phyloP scores from a whole-genome alignment of 2,888 invertebrate genomes.

The Trisateles emortualis region DNA sequence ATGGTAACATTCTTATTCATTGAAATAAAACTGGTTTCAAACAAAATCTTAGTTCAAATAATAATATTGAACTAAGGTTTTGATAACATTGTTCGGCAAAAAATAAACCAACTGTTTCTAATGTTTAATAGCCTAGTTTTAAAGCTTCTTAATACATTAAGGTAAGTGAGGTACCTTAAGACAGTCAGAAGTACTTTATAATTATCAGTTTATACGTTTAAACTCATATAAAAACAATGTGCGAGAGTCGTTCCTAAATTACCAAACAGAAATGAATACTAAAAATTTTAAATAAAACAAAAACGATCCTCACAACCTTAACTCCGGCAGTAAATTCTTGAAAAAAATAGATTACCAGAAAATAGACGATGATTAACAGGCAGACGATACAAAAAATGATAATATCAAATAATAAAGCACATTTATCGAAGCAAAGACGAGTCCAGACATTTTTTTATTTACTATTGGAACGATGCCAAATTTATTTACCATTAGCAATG shows the following conservation, averaged over 20 bases:
- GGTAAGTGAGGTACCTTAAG: too few species aligned
- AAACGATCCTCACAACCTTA: background rate
- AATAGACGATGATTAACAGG: background rate
- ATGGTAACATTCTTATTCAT: background rate
- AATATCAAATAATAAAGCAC: slow-evolving; percentile 9
- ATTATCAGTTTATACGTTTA: too few species aligned
- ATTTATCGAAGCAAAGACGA: slow-evolving; percentile 12
- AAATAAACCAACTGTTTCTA: too few species aligned
- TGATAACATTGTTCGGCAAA: too few species aligned
- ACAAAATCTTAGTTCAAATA: too few species aligned
- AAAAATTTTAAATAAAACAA: background rate
- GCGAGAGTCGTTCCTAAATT: background rate
- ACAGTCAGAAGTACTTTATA: too few species aligned
- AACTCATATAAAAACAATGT: too few species aligned
- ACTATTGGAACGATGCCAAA: slow-evolving; percentile 34
- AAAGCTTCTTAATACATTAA: too few species aligned
- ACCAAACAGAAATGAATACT: background rate
- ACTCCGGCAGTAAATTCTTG: background rate
- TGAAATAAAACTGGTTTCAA: background rate
- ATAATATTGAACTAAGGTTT: too few species aligned
- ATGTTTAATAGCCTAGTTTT: too few species aligned
- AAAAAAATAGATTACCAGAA: slow-evolving; percentile 1
- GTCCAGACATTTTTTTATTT: slow-evolving; percentile 41
- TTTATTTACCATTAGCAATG: slow-evolving; percentile 28
- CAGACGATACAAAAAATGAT: slow-evolving; percentile 15